Base-by-base conservation (phyloP, 1,140 invertebrate genomes). In the Brachionus calyciflorus region DNA sequence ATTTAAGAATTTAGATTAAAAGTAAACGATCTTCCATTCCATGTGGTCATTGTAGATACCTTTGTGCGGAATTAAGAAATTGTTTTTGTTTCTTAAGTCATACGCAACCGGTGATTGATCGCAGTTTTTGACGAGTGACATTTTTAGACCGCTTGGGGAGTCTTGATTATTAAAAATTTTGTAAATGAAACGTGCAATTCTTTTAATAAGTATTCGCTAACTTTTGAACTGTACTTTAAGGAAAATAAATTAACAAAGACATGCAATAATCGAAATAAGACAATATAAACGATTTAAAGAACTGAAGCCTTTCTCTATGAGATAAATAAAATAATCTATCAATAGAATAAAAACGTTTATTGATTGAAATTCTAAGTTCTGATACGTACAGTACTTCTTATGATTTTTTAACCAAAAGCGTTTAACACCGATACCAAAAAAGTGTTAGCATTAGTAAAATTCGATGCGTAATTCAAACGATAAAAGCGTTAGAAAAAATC, bases 241-340 rank as follows among this genome's bases (percentile, higher is more conserved):
- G 48, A 49, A 49, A 49, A 49, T 49, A 49, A 7, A 2, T 49
- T 1, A 21, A 49, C 24, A 49, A 49, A 12, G 48, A 49, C 48
- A 49, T 49, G 9, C 48, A 49, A 49, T 49, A 49, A 49, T 49
- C 48, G 17, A 49, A 49, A 17, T 49, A 49, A 49, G 48, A 21
- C 17, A 49, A 49, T 12, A 49, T 49, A 49, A 49, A 49, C n/a
- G 48, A 49, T 49, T 49, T 49, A 49, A 14, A 49, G 48, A 49
- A 49, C n/a, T n/a, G n/a, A n/a, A n/a, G n/a, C n/a, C n/a, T 49
- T 49, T n/a, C n/a, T n/a, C n/a, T n/a, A n/a, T n/a, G n/a, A n/a
- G n/a, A n/a, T n/a, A n/a, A n/a, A n/a, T n/a, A n/a, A n/a, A n/a
- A n/a, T n/a, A n/a, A n/a, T n/a, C n/a, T n/a, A n/a, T n/a, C n/a